Conservation (phyloP, 2,113 vertebrate genomes). For the Oreocharis arfaki region DNA sequence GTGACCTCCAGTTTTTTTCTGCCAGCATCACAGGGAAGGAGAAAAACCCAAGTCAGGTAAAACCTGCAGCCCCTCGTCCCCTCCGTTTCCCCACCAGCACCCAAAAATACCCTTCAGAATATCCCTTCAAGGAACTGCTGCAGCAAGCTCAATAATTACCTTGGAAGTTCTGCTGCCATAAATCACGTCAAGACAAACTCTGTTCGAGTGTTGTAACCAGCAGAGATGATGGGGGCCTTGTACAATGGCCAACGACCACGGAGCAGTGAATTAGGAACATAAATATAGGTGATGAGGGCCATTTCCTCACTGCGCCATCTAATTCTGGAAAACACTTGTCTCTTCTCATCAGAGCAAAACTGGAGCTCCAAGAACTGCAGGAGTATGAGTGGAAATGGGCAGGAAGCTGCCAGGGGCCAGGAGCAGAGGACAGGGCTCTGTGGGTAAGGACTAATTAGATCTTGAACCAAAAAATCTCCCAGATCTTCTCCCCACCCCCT, state of each 20-base stretch:
- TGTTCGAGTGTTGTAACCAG: not conserved
- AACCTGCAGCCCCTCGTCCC: not conserved
- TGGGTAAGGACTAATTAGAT: not conserved
- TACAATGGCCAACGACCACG: not conserved
- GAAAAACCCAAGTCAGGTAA: not conserved
- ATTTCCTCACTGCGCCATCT: not conserved
- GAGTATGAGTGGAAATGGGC: rapidly evolving
- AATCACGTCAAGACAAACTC: not conserved
- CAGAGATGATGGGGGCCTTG: not conserved
- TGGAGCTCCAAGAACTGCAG: not conserved
- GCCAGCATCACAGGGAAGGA: not conserved
- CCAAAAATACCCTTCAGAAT: not conserved
- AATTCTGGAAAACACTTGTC: not conserved
- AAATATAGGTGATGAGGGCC: slow-evolving; percentile 13
- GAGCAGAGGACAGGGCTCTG: not conserved
- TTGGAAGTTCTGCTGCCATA: not conserved
- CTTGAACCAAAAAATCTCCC: not conserved
- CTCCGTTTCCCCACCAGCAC: not conserved
- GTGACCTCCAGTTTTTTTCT: not conserved
- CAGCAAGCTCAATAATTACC: slow-evolving; percentile 38
- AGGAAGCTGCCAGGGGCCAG: not conserved
- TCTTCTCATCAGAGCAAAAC: not conserved
- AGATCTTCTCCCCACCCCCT: not conserved
- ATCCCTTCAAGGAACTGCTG: not conserved
- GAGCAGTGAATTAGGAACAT: slow-evolving; percentile 26